Base-by-base conservation (phyloP, 35 echinoderm and acorn worm species). In the Nesometra sesokonis region DNA sequence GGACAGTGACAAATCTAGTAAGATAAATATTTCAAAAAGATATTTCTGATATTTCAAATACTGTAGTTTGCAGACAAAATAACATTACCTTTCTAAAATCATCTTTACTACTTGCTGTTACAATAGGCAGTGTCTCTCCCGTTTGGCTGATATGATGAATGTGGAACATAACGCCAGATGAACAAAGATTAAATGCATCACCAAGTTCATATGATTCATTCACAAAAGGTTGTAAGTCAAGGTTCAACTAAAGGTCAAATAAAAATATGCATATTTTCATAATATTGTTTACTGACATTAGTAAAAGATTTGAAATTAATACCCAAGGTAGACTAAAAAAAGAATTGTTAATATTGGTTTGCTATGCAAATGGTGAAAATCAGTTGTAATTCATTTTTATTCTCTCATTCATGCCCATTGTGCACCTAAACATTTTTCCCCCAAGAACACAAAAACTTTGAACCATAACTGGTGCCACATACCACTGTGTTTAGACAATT, bases 81-180 rank as follows among this genome's bases (percentile, higher is more conserved):
- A 0, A 30, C 30, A 35, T 34, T 23, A 93, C 92, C 92, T 83
- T 81, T 86, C 76, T 89, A 27, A 87, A 77, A 78, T 93, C 92
- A 30, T 79, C 36, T 90, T 37, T 27, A 52, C 27, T 86, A 47
- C 40, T 90, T 86, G 21, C 81, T 78, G 32, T 79, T 33, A 8
- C 31, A 23, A 47, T 83, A 34, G 77, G 76, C 27, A 79, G 34
- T 32, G 32, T 39, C 79, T 91, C 57, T 77, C 77, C 88, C 87
- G 34, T 82, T 17, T 77, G 37, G 23, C 21, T 77, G 33, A 36
- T 67, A 35, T 35, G 29, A 87, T 93, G 84, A 29, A 90, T 35
- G 76, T 90, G 85, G 15, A 93, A 77, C 30, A 93, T 17, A 23
- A 93, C 88, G 23, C 88, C 88, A 77, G 88, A 88, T 36, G 92